Evolutionary conservation across 2,113 vertebrate species (phyloP).

Genomic region (Marmota monax): DNA sequence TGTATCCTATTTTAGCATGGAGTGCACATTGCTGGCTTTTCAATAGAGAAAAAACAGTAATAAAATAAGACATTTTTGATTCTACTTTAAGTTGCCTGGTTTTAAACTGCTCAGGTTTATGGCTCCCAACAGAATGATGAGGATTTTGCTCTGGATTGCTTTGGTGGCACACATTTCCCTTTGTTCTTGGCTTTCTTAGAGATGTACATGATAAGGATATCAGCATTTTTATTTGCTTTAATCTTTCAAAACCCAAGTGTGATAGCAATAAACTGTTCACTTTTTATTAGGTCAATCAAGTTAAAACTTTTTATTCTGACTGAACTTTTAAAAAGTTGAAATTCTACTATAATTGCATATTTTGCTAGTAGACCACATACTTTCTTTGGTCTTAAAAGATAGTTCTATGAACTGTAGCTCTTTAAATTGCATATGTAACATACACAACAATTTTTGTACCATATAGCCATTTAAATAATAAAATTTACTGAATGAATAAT

Average conservation of each 20-base stretch:
- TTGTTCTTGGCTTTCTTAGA: constrained; percentile 57
- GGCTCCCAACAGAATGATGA: constrained; percentile 37
- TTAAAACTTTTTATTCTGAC: constrained; percentile 64
- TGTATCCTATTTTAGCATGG: constrained; percentile 12
- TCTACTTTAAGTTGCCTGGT: constrained; percentile 29
- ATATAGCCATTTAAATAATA: not conserved
- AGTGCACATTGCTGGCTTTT: not conserved
- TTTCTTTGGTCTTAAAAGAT: not conserved
- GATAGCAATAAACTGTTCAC: constrained; percentile 39
- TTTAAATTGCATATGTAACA: not conserved
- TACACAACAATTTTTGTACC: not conserved
- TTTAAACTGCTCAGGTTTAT: constrained; percentile 57
- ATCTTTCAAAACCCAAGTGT: constrained; percentile 40
- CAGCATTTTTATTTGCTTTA: constrained; percentile 61
- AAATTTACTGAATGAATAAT: not conserved
- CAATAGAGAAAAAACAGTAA: constrained; percentile 15
- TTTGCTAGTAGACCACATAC: not conserved
- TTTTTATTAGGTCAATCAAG: constrained; percentile 73
- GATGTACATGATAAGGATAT: not conserved
- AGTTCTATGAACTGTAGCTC: not conserved
- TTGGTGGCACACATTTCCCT: not conserved
- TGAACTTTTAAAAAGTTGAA: constrained; percentile 69
- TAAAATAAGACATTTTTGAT: constrained; percentile 45
- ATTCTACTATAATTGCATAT: not conserved
- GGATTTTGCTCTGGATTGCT: constrained; percentile 8